Conservation (phyloP, 2,113 vertebrate species). For the Alces alces region DNA sequence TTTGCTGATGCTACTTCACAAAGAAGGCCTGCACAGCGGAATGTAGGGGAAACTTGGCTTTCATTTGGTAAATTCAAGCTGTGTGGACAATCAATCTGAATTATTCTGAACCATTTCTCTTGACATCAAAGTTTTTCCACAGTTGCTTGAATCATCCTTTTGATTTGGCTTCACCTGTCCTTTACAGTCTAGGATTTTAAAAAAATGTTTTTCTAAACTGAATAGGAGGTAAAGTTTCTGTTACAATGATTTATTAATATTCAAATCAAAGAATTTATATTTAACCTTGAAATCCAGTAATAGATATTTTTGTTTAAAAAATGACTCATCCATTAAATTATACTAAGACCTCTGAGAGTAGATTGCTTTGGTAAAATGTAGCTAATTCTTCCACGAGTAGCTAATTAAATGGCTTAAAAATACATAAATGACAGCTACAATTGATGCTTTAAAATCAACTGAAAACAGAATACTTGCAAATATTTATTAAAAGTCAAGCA, state of each 20-base stretch:
- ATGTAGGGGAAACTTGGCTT: neutral
- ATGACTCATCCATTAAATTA: neutral
- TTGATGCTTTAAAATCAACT: neutral
- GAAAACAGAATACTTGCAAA: neutral
- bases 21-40: neutral
- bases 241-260: neutral
- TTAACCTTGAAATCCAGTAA: neutral
- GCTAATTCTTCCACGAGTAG: neutral
- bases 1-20: neutral
- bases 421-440: neutral
- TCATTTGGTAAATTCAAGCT: neutral
- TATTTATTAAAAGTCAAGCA: neutral
- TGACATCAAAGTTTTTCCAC: neutral
- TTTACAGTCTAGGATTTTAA: neutral
- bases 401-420: neutral
- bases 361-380: neutral
- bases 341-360: neutral
- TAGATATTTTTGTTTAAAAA: conserved; percentile 23
- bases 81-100: neutral
- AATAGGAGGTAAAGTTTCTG: neutral
- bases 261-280: neutral
- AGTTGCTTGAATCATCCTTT: neutral
- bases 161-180: neutral
- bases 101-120: conserved; percentile 1
- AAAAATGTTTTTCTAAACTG: neutral